Evolutionary conservation across 2,797 vertebrate species (phyloP).

Genomic region (Anolis apletophallus): DNA sequence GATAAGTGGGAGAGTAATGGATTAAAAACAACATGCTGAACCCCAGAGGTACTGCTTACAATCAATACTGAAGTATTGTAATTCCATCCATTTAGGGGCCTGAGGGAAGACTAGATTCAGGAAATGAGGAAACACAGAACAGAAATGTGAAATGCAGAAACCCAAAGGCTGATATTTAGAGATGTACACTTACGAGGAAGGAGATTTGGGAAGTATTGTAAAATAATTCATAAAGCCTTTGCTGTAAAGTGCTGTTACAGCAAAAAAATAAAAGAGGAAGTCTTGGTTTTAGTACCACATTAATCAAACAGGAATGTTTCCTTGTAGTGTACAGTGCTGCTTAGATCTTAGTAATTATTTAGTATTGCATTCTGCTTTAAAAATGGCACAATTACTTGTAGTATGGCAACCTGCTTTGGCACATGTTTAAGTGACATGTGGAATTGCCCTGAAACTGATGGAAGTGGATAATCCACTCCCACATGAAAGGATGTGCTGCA

Average conservation of each 20-base stretch:
- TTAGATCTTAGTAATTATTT: not conserved
- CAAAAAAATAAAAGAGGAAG: conserved; percentile 13
- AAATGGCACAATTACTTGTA: not conserved
- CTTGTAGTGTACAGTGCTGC: conserved; percentile 29
- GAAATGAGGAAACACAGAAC: not conserved
- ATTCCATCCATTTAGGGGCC: not conserved
- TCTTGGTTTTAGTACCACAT: conserved; percentile 15
- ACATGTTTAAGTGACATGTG: too few species aligned
- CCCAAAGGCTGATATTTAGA: not conserved
- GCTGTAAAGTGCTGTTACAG: not conserved
- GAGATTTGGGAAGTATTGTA: conserved; percentile 12
- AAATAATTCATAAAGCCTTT: conserved; percentile 18
- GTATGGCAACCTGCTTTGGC: not conserved
- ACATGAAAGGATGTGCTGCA: not conserved
- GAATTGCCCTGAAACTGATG: not conserved
- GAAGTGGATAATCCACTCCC: not conserved
- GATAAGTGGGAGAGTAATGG: conserved; percentile 11
- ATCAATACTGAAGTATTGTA: conserved; percentile 30
- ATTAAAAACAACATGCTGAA: not conserved
- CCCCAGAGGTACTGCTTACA: not conserved
- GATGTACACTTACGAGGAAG: not conserved
- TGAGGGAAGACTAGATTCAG: not conserved
- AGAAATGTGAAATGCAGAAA: not conserved
- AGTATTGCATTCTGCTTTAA: accelerated
- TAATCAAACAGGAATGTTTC: conserved; percentile 43